Conservation (phyloP, 2,888 invertebrate genomes). For the Sphaeridia pumilis region DNA sequence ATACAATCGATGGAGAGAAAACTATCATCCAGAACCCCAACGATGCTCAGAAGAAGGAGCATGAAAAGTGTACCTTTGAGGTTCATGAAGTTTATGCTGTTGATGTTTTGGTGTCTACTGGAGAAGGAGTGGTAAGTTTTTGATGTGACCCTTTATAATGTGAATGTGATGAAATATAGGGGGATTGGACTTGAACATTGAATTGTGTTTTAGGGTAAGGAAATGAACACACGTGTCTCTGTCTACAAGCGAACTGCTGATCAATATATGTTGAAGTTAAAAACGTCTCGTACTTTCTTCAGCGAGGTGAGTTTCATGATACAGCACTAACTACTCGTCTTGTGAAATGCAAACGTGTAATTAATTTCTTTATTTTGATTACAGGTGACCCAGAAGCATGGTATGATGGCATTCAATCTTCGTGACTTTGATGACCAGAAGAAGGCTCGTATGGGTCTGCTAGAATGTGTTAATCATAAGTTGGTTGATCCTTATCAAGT, state of each 20-base stretch:
- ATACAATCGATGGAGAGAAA: slow-evolving; percentile 96
- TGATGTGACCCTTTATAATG: background rate
- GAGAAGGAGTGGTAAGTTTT: slow-evolving; percentile 71
- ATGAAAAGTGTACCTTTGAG: slow-evolving; percentile 91
- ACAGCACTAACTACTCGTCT: no score
- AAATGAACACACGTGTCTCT: slow-evolving; percentile 88
- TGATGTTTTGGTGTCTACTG: slow-evolving; percentile 93
- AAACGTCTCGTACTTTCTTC: slow-evolving; percentile 85
- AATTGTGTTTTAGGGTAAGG: slow-evolving; percentile 54
- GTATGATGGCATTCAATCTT: slow-evolving; percentile 94
- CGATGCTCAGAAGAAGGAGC: slow-evolving; percentile 91
- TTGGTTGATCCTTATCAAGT: slow-evolving; percentile 98
- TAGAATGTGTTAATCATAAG: slow-evolving; percentile 96
- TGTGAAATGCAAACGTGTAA: no score
- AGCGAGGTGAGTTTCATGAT: slow-evolving; percentile 56
- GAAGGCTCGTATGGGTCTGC: slow-evolving; percentile 93
- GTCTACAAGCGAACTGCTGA: slow-evolving; percentile 98
- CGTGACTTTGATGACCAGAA: slow-evolving; percentile 91
- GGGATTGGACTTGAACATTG: no score
- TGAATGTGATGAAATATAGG: no score
- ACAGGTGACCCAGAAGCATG: slow-evolving; percentile 71
- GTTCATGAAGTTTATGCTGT: slow-evolving; percentile 96
- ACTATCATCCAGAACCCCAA: slow-evolving; percentile 94
- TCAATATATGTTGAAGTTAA: slow-evolving; percentile 91
- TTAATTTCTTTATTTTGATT: no score